Base-by-base conservation (phyloP, 2,113 vertebrate species). In the Anthoscopus minutus region DNA sequence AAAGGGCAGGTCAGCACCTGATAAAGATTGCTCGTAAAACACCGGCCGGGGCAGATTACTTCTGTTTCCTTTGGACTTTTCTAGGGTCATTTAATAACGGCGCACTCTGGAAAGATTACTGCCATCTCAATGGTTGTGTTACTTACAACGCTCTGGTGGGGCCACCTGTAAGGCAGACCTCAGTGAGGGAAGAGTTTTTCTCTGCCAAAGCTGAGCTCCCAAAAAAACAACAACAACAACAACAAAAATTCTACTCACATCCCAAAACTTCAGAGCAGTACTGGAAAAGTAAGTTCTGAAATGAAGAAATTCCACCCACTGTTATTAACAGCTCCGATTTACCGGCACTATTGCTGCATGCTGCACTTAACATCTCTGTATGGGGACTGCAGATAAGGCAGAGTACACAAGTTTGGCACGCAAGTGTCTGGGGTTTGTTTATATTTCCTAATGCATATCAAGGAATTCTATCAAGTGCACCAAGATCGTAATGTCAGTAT, bases 81-180 rank as follows among this genome's bases (percentile, higher is more conserved):
- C 37, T 65, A 22, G 58, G 30, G 6, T 12, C 30, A 7, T 27
- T 72, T 88, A 45, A 80, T 82, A 65, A 69, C 42, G 31, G 18
- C 11, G 3, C 10, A 2, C 42, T 19, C 74, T 17, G 47, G 69
- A 82, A 88, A 82, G n/a, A 77, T 30, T 15, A 21, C 31, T 58
- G 67, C 6, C 1, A 0, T 8, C 35, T 67, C 48, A 19, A 4
- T 38, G 47, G 54, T 37, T 13, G 2, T 0, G 0, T 28, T 50
- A 19, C 18, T 61, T 30, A 6, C 0, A 71, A 17, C 0, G 3
- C 25, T 51, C 6, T 21, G n/a, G 25, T 21, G 31, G 45, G 53
- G 37, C 27, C 62, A 69, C 42, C 66, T 38, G 37, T 33, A 45
- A 64, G 81, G 65, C 45, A 65, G 30, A 48, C 11, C 22, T 57